Percentiles rank a stretch among this genome's conserved stretches.
Conservation (phyloP, 2,797 vertebrate species). For the Gorsachius magnificus region DNA sequence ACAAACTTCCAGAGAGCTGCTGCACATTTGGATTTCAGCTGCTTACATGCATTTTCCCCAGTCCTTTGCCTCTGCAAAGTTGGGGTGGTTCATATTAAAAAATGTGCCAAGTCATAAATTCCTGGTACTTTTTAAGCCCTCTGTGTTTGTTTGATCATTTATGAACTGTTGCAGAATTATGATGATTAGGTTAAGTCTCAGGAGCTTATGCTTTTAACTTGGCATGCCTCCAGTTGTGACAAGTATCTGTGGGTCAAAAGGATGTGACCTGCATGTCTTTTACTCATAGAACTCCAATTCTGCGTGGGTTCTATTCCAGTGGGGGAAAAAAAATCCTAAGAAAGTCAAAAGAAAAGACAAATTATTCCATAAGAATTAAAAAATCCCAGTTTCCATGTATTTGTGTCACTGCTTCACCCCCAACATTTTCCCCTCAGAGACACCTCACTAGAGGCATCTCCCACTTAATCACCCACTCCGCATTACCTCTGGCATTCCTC, state of each 20-base stretch:
- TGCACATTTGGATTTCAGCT: background rate
- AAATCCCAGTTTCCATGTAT: background rate
- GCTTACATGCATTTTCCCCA: background rate
- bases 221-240: background rate
- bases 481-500: background rate
- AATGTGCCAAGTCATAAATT: background rate
- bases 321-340: background rate
- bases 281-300: background rate
- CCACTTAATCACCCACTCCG: background rate
- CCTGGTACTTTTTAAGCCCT: background rate
- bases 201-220: background rate
- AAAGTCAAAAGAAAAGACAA: background rate
- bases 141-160: background rate
- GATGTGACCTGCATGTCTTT: background rate
- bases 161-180: conserved; percentile 28
- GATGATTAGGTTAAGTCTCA: background rate
- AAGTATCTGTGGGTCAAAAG: background rate
- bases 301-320: background rate
- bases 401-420: background rate
- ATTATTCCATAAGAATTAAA: background rate
- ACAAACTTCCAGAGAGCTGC: background rate
- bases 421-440: background rate
- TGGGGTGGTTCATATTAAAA: background rate
- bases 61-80: background rate
- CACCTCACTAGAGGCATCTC: background rate